Percentiles rank a stretch among this genome's conserved stretches.
phyloP scores from a whole-genome alignment of 2,797 vertebrate genomes.

The Parauchenoglanis ngamensis region DNA sequence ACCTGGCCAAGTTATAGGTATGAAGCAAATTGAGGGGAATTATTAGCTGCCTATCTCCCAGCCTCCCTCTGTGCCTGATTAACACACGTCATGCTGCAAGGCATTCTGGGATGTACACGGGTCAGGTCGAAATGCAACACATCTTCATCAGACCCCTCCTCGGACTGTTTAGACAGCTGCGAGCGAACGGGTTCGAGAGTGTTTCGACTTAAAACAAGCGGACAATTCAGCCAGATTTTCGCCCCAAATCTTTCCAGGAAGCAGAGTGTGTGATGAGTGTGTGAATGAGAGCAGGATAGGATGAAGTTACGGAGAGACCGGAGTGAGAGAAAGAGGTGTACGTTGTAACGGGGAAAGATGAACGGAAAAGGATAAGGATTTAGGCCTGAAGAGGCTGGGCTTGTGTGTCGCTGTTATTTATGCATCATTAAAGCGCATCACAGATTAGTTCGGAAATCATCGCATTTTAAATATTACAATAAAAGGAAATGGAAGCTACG shows the following conservation, averaged over 20 bases:
- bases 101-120: slow-evolving; percentile 61
- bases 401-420: not conserved
- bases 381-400: not conserved
- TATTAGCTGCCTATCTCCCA: slow-evolving; percentile 64
- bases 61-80: slow-evolving; percentile 40
- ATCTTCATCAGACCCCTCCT: slow-evolving; percentile 52
- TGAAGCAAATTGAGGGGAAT: slow-evolving; percentile 63
- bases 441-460: not conserved
- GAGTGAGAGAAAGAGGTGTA: not conserved
- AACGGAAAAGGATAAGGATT: not conserved
- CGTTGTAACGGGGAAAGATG: not conserved
- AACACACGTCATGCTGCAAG: slow-evolving; percentile 48
- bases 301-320: not conserved
- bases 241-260: slow-evolving; percentile 64
- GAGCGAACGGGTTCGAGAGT: slow-evolving; percentile 66
- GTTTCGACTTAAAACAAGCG: slow-evolving; percentile 68
- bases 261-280: slow-evolving; percentile 61
- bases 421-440: not conserved
- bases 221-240: slow-evolving; percentile 64
- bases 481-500: not conserved
- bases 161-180: slow-evolving; percentile 77
- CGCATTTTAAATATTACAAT: not conserved
- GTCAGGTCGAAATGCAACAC: slow-evolving; percentile 58
- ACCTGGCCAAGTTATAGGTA: slow-evolving; percentile 62
- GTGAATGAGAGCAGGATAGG: slow-evolving; percentile 59